Evolutionary conservation across 2,113 vertebrate genomes (phyloP).

Genomic region (Sakesphorus luctuosus): DNA sequence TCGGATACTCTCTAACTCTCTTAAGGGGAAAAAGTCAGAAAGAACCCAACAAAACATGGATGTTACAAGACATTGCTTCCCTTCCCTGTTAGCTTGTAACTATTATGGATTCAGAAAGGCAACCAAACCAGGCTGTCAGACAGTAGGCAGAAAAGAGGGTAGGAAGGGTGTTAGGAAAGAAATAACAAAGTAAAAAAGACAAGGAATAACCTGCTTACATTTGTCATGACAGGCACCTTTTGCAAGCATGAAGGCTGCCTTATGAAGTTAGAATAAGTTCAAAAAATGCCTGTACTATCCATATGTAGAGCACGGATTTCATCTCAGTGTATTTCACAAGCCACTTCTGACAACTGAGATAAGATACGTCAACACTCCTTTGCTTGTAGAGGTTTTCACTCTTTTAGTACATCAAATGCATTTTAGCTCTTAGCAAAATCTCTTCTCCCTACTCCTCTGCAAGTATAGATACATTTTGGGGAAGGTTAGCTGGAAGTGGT

Average conservation of each 20-base stretch:
- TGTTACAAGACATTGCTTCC: background rate
- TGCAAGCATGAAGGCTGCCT: background rate
- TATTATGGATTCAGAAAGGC: background rate
- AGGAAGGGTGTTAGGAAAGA: background rate
- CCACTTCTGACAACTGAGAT: constrained; percentile 62
- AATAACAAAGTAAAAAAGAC: background rate
- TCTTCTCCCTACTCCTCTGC: background rate
- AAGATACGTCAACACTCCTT: constrained; percentile 58
- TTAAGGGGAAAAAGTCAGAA: background rate
- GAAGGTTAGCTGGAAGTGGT: background rate
- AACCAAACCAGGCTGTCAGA: background rate
- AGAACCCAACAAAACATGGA: background rate
- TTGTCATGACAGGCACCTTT: background rate
- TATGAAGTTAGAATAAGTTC: background rate
- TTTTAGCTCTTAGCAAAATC: constrained; percentile 3
- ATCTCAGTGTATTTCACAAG: constrained; percentile 52
- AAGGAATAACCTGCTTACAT: background rate
- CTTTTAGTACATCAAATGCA: constrained; percentile 38
- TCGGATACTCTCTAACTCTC: background rate
- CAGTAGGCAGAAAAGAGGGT: background rate
- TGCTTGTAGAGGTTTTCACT: constrained; percentile 42
- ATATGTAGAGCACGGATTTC: constrained; percentile 48
- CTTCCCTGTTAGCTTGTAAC: background rate
- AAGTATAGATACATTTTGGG: background rate
- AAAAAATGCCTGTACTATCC: constrained; percentile 23